Conservation (phyloP, 2,797 vertebrate species). For the Syngnathus rostellatus region DNA sequence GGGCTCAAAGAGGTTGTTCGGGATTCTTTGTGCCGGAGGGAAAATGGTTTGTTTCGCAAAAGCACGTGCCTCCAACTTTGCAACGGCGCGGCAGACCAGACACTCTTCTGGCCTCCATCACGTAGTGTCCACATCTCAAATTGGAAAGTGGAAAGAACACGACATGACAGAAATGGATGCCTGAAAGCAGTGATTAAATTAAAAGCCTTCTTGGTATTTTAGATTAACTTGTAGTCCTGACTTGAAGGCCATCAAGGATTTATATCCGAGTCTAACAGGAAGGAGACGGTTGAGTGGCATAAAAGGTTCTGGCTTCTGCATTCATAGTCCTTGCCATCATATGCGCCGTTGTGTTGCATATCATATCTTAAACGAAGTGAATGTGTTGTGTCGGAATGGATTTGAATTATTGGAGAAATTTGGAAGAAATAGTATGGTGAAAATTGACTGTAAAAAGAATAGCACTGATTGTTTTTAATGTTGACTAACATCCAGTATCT, state of each 20-base stretch:
- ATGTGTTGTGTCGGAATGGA: background rate
- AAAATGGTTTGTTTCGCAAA: slow-evolving; percentile 63
- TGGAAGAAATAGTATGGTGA: background rate
- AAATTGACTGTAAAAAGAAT: background rate
- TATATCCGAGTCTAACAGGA: background rate
- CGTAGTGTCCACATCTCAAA: slow-evolving; percentile 28
- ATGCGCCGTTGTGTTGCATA: background rate
- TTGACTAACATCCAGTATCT: background rate
- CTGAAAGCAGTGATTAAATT: slow-evolving; percentile 37
- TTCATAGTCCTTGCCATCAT: background rate
- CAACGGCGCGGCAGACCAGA: slow-evolving; percentile 51
- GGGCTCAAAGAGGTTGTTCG: slow-evolving; percentile 58
- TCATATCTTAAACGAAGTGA: background rate
- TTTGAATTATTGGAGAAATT: background rate
- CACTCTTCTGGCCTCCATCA: slow-evolving; percentile 46
- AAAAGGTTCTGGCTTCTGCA: background rate
- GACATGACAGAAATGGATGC: slow-evolving; percentile 37
- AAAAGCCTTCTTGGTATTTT: slow-evolving; percentile 25
- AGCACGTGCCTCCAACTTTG: slow-evolving; percentile 50
- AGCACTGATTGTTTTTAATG: background rate
- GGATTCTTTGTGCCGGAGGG: slow-evolving; percentile 54
- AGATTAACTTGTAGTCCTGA: slow-evolving; percentile 4
- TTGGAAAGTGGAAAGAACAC: slow-evolving; percentile 38
- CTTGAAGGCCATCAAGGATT: background rate
- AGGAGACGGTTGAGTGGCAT: background rate